Evolutionary conservation across 2,888 invertebrate species (phyloP).

Genomic region (Chirona hameri): DNA sequence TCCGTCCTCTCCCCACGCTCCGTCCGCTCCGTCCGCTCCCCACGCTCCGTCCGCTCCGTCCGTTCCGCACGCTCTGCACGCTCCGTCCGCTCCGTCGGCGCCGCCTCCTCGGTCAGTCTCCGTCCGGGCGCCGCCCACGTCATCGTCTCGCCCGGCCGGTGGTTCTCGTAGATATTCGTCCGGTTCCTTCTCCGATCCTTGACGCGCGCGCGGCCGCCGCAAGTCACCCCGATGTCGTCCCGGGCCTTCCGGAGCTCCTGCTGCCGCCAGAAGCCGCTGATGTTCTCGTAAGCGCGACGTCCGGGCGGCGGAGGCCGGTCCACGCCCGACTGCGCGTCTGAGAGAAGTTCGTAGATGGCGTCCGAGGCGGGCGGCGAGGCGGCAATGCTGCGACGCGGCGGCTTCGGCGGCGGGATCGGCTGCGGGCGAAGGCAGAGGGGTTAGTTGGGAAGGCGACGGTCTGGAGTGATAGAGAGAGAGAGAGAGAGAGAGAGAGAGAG

Average conservation of each 20-base stretch:
- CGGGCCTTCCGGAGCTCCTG: background rate
- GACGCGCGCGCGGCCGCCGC: background rate
- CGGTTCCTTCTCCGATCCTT: background rate
- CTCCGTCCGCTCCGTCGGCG: background rate
- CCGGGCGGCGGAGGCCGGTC: background rate
- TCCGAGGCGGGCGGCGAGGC: slow-evolving; percentile 38
- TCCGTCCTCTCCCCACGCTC: too few relatives aligned
- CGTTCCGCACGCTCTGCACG: too few relatives aligned
- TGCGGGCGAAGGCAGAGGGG: background rate
- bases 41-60: too few relatives aligned
- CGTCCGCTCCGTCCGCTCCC: background rate
- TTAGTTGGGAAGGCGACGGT: too few relatives aligned
- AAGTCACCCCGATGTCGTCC: background rate
- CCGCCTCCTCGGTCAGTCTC: background rate
- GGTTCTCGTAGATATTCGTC: slow-evolving; percentile 8
- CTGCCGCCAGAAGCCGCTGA: slow-evolving; percentile 8
- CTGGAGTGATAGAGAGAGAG: too few relatives aligned
- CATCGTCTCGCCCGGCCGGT: background rate
- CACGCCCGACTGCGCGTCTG: slow-evolving; percentile 11
- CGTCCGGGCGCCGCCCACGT: background rate
- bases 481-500: too few relatives aligned
- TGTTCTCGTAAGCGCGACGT: slow-evolving; percentile 6
- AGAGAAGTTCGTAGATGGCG: slow-evolving; percentile 33
- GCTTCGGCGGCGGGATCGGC: slow-evolving; percentile 39
- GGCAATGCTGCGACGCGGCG: slow-evolving; percentile 39